phyloP scores from a whole-genome alignment of 2,888 invertebrate genomes.

The Cheiracanthium punctorium region DNA sequence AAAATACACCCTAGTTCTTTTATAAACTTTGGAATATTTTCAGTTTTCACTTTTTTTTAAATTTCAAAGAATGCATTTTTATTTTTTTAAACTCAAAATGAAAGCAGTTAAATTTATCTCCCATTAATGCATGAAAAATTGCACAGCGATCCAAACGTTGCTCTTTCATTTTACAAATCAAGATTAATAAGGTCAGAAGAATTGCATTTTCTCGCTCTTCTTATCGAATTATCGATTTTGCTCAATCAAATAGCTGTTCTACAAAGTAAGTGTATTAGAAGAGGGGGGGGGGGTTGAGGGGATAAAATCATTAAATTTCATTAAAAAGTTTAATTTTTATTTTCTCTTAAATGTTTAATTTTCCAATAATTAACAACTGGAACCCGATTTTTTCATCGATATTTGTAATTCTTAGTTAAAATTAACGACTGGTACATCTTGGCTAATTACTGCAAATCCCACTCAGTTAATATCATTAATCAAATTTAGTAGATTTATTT shows the following conservation, averaged over 20 bases:
- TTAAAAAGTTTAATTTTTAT: background rate
- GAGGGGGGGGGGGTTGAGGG: background rate
- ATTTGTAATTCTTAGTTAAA: background rate
- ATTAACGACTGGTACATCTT: slow-evolving; percentile 3
- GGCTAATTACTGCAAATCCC: background rate
- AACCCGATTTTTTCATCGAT: background rate
- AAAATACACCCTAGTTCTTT: no score
- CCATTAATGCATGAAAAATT: background rate
- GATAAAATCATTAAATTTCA: background rate
- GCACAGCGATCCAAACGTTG: background rate
- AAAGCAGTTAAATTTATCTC: no score
- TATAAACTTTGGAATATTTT: no score
- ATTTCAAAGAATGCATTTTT: no score
- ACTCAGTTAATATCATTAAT: slow-evolving; percentile 3
- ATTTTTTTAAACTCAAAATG: no score
- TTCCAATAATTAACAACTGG: background rate
- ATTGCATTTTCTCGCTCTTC: background rate
- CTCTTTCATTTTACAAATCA: background rate
- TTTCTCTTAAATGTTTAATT: background rate
- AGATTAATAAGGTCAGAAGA: background rate
- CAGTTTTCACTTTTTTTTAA: no score
- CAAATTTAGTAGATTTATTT: background rate
- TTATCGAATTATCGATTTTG: background rate
- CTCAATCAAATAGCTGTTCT: background rate
- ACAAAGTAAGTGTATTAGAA: background rate